Percentiles rank a stretch among this genome's conserved stretches.
These are phyloP conservation scores for Caenorhabditis remanei DNA, from an alignment of 1,140 invertebrate genomes.

Conservation along the genomic window DNA sequence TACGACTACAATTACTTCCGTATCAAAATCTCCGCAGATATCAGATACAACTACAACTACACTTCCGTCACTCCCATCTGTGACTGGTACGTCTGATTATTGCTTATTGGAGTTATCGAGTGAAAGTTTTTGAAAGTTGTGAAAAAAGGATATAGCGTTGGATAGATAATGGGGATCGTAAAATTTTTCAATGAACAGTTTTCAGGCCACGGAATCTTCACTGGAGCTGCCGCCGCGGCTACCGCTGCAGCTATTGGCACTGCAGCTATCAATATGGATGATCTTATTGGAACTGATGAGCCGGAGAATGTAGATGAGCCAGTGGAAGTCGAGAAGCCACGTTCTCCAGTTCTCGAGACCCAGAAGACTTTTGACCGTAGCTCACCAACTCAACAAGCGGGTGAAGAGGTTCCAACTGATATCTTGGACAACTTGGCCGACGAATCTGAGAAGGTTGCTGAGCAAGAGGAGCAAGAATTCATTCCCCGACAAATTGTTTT, in stretches of 20 bases:
- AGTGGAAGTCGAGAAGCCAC: too few species aligned
- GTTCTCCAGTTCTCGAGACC: background rate
- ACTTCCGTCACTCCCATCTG: slow-evolving; percentile 32
- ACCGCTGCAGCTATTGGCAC: slow-evolving; percentile 25
- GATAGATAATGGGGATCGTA: too few species aligned
- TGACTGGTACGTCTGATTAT: slow-evolving; percentile 18
- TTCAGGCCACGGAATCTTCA: slow-evolving; percentile 24
- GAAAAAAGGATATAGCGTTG: too few species aligned
- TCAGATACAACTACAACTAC: slow-evolving; percentile 35
- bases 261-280: background rate
- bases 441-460: background rate
- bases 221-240: slow-evolving; percentile 47
- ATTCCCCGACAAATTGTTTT: background rate
- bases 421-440: background rate
- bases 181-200: background rate
- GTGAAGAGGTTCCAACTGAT: background rate
- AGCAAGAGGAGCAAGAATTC: slow-evolving; percentile 23
- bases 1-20: slow-evolving; percentile 17
- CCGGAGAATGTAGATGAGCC: background rate
- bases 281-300: background rate
- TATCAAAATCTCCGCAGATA: slow-evolving; percentile 4
- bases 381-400: background rate
- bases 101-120: too few species aligned
- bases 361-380: background rate
- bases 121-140: too few species aligned